Evolutionary conservation across 2,113 vertebrate genomes (phyloP).

Genomic region (Chaenocephalus aceratus): DNA sequence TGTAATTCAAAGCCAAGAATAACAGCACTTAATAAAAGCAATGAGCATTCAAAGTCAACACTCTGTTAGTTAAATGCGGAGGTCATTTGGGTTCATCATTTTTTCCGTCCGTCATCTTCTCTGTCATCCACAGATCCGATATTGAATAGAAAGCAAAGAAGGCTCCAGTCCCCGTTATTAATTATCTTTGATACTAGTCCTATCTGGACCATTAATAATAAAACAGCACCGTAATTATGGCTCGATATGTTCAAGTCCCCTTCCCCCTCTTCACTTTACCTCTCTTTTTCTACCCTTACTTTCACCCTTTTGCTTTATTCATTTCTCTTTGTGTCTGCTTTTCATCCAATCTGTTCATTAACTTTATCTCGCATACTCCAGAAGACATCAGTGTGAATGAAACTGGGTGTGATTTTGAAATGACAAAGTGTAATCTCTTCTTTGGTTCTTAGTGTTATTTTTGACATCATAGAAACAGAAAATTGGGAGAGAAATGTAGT

Average conservation of each 20-base stretch:
- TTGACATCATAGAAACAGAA: neutral
- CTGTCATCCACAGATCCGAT: conserved; percentile 15
- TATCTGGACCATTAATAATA: conserved; percentile 78
- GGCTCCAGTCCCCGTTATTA: conserved; percentile 66
- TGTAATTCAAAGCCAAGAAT: neutral
- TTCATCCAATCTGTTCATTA: conserved; percentile 26
- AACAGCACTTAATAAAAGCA: conserved; percentile 16
- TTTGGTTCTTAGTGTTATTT: neutral
- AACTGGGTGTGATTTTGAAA: neutral
- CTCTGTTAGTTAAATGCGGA: neutral
- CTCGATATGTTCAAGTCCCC: conserved; percentile 67
- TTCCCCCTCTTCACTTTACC: conserved; percentile 34
- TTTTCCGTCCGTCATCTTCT: neutral
- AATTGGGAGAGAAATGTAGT: neutral
- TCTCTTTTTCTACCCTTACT: neutral
- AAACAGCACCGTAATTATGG: conserved; percentile 76
- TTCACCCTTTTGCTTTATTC: neutral
- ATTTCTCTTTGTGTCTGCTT: conserved; percentile 19
- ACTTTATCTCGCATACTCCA: conserved; percentile 3
- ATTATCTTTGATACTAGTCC: conserved; percentile 78
- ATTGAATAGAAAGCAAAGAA: conserved; percentile 52
- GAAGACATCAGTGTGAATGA: conserved; percentile 16
- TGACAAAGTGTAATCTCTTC: neutral
- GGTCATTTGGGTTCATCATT: conserved; percentile 14
- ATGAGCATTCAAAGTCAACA: neutral